Evolutionary conservation across 2,113 vertebrate genomes (phyloP), one percentile per base, ranked within the genome.

Genomic region (Oryctolagus cuniculus): DNA sequence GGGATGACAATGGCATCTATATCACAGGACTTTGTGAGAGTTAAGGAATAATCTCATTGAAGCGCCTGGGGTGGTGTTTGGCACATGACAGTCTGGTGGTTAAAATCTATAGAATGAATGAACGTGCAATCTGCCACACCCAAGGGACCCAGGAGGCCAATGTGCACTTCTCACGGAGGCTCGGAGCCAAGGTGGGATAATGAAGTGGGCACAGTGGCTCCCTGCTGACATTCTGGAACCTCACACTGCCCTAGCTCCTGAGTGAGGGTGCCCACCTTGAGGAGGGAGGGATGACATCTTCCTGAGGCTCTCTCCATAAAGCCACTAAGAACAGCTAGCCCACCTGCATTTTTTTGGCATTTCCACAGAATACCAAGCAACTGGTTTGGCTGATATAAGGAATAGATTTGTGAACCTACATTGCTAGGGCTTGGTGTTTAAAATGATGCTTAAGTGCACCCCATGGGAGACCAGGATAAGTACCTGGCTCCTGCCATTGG

Each of bases 401-500:
- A 38, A 90, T 38, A 70, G 11, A 55, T 34, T 78, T 72, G 79
- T 78, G 55, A 61, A 69, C 21, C 63, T 82, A 73, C 8, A 24
- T 91, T 85, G 64, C 44, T 87, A 7, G 24, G 91, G 63, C n/a
- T 93, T 36, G 87, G 25, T 66, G 49, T 80, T 93, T 79, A 84
- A 63, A 6, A 8, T 2, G 69, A 34, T 44, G 25, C 29, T 55
- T 27, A 69, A n/a, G n/a, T n/a, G n/a, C n/a, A n/a, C n/a, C n/a
- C n/a, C n/a, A n/a, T n/a, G n/a, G n/a, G n/a, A n/a, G n/a, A n/a
- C n/a, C n/a, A n/a, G n/a, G n/a, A n/a, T n/a, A n/a, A n/a, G n/a
- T n/a, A n/a, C n/a, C n/a, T n/a, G n/a, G n/a, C n/a, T n/a, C n/a
- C n/a, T n/a, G n/a, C n/a, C n/a, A n/a, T n/a, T n/a, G n/a, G n/a